These are phyloP conservation scores for Mnemiopsis leidyi DNA, from an alignment of 37 sponge, comb jelly and placozoan genomes.

Conservation along the genomic window DNA sequence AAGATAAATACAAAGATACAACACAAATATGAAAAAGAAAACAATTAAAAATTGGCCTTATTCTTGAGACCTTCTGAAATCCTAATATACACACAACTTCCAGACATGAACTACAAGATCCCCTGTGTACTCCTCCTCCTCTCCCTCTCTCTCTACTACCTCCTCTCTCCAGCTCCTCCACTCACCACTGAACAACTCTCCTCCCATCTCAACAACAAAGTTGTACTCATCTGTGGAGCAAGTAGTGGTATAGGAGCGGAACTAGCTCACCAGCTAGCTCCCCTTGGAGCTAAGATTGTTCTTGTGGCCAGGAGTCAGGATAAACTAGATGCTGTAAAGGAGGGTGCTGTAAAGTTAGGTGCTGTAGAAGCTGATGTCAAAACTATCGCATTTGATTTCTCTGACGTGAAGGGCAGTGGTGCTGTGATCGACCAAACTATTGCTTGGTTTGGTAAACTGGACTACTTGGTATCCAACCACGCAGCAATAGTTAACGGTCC, in stretches of 20 bases:
- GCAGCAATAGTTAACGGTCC: slow-evolving; percentile 4
- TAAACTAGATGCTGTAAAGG: slow-evolving; percentile 9
- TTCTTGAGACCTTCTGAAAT: no score
- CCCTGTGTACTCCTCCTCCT: not conserved
- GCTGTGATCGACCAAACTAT: not conserved
- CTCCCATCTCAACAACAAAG: not conserved
- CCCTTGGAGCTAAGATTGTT: not conserved
- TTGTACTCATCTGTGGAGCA: no score
- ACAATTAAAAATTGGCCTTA: no score
- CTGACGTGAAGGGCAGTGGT: not conserved
- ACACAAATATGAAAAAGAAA: no score
- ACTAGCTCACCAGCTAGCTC: slow-evolving; percentile 8
- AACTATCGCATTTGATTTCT: slow-evolving; percentile 7
- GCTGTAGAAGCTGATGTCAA: not conserved
- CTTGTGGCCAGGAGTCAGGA: slow-evolving; percentile 42
- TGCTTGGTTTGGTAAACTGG: slow-evolving; percentile 19
- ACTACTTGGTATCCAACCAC: slow-evolving; percentile 35
- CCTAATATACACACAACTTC: no score
- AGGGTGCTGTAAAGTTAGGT: not conserved
- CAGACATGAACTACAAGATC: not conserved
- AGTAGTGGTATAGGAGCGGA: slow-evolving; percentile 19
- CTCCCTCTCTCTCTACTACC: not conserved
- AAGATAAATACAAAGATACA: no score
- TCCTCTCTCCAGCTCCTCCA: not conserved
- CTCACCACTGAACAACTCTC: not conserved